Evolutionary conservation across 2,797 vertebrate genomes (phyloP).

Genomic region (Mormyrus proboscirostris): DNA sequence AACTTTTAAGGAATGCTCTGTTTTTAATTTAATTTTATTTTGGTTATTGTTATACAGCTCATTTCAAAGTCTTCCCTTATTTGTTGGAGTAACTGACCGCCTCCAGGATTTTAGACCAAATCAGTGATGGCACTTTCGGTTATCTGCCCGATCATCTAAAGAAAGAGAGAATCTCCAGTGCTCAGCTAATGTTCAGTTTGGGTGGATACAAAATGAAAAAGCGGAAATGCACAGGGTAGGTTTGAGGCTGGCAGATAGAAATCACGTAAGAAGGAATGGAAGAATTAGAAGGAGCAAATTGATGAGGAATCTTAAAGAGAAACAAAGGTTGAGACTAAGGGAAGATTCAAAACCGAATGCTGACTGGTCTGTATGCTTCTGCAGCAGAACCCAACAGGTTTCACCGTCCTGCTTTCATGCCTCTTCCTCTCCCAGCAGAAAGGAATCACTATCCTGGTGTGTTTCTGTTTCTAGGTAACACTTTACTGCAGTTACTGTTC

Average conservation of each 20-base stretch:
- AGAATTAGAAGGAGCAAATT: background rate
- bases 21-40: background rate
- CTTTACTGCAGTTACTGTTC: background rate
- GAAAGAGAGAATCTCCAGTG: background rate
- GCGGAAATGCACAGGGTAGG: background rate
- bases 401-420: background rate
- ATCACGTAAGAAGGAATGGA: background rate
- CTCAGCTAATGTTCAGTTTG: background rate
- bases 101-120: background rate
- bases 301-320: background rate
- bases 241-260: background rate
- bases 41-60: background rate
- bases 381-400: background rate
- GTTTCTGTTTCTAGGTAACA: background rate
- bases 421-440: background rate
- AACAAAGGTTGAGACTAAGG: background rate
- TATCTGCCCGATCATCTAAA: background rate
- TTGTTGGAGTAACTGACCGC: background rate
- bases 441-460: background rate
- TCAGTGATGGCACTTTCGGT: background rate
- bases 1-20: background rate
- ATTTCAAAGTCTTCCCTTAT: background rate
- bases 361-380: background rate
- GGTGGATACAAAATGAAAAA: background rate
- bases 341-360: background rate